These are phyloP conservation scores for Oncorhynchus keta DNA, from an alignment of 2,113 vertebrate species.

Conservation along the genomic window DNA sequence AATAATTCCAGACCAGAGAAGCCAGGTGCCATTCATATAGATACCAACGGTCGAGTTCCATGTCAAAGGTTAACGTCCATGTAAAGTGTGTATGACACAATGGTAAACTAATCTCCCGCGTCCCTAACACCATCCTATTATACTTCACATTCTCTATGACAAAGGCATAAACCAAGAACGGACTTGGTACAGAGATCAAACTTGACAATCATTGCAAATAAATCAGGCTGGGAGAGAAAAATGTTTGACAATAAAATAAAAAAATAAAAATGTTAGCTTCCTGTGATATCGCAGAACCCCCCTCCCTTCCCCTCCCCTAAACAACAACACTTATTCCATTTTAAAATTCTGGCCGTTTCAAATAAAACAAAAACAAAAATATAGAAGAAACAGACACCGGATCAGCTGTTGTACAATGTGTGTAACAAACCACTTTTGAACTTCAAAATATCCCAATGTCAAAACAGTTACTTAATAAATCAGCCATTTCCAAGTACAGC, in stretches of 20 bases:
- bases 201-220: no score
- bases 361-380: slow-evolving; percentile 10
- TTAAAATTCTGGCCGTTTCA: slow-evolving; percentile 50
- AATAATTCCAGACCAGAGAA: no score
- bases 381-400: slow-evolving; percentile 32
- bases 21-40: no score
- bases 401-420: slow-evolving; percentile 29
- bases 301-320: not conserved
- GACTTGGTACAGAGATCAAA: no score
- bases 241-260: no score
- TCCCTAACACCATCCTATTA: no score
- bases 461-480: slow-evolving; percentile 18
- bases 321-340: not conserved
- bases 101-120: no score
- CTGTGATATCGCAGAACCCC: not conserved
- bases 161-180: no score
- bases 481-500: slow-evolving; percentile 32
- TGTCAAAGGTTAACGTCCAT: no score
- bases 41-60: no score
- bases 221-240: not conserved
- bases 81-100: no score
- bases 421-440: slow-evolving; percentile 26
- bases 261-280: not conserved
- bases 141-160: no score
- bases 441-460: slow-evolving; percentile 23